Evolutionary conservation across 2,797 vertebrate species (phyloP), one percentile per base, ranked within the genome.

Genomic region (Gadopsis marmoratus): DNA sequence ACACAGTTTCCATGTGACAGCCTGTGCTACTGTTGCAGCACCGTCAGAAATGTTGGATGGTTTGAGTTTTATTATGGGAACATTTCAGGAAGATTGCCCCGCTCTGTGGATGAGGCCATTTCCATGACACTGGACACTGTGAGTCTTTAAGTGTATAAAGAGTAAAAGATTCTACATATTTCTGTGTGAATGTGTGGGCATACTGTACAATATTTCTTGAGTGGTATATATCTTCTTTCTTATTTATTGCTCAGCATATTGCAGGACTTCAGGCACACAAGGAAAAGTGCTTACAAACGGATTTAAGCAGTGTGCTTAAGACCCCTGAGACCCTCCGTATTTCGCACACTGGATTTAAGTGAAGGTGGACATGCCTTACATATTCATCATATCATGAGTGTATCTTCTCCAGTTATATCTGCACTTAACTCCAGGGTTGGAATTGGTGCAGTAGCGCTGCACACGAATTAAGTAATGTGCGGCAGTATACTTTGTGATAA

Each of bases 351-450:
- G 7, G 23, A 54, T 51, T 54, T 10, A 29, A 63, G 26, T 33
- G 9, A 35, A 53, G 29, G 19, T 73, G 35, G 43, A 59, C 54
- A 67, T 31, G 45, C 13, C 73, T 29, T 59, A 67, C 47, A 39
- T 66, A 41, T 66, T 50, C 16, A 74, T 62, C 37, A 39, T 14
- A 10, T 21, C 12, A 23, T 39, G 53, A 17, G 29, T 47, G 26
- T 17, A 63, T 26, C 47, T 10, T 29, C 12, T 14, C 17, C n/a
- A 16, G 66, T 43, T 62, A 43, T 61, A 5, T 71, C 31, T 61
- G 23, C 37, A 56, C 35, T 31, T 67, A 48, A 50, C 16, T 51
- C 8, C 47, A 13, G 11, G n/a, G 43, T 5, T 60, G 13, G 64
- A 67, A 53, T 41, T 29, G 23, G 17, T 23, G 7, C 11, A 21